Conservation (phyloP, 2,797 vertebrate genomes). For the Scolopax rusticola region DNA sequence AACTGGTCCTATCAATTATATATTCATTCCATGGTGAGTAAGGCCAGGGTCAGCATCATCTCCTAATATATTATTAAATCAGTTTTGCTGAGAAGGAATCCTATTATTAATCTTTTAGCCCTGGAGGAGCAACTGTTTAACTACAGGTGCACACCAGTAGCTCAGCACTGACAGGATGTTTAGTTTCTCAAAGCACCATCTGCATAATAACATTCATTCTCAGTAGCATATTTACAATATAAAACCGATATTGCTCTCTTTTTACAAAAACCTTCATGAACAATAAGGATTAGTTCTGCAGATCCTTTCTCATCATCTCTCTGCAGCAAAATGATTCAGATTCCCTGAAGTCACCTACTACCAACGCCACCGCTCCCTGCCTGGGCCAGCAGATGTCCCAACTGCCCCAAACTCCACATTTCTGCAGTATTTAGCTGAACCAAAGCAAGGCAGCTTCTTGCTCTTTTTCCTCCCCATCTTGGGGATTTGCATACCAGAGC, state of each 20-base stretch:
- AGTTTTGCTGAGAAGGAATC: background rate
- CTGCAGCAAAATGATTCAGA: background rate
- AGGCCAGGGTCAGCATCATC: slow-evolving; percentile 32
- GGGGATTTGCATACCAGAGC: background rate
- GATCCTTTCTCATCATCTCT: background rate
- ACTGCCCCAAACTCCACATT: rapidly evolving
- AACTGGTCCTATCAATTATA: background rate
- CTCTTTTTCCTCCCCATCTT: background rate
- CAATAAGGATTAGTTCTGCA: background rate
- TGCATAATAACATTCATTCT: slow-evolving; percentile 7
- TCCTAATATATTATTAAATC: background rate
- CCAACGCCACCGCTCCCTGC: background rate
- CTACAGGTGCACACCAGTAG: background rate
- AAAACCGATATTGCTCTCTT: slow-evolving; percentile 44
- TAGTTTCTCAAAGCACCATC: slow-evolving; percentile 3
- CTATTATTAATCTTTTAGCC: background rate
- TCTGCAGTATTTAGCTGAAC: background rate
- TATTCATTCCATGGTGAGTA: background rate
- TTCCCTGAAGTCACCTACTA: slow-evolving; percentile 5
- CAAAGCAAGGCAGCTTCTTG: background rate
- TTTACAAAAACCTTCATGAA: slow-evolving; percentile 29
- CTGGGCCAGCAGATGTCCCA: background rate
- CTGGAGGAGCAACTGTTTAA: background rate
- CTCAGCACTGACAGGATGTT: background rate
- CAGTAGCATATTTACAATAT: slow-evolving; percentile 28